A percentile compares a stretch with the other conserved stretches of the same genome.
These are phyloP conservation scores for Delphinus delphis DNA, from an alignment of 2,113 vertebrate species.

Conservation along the genomic window DNA sequence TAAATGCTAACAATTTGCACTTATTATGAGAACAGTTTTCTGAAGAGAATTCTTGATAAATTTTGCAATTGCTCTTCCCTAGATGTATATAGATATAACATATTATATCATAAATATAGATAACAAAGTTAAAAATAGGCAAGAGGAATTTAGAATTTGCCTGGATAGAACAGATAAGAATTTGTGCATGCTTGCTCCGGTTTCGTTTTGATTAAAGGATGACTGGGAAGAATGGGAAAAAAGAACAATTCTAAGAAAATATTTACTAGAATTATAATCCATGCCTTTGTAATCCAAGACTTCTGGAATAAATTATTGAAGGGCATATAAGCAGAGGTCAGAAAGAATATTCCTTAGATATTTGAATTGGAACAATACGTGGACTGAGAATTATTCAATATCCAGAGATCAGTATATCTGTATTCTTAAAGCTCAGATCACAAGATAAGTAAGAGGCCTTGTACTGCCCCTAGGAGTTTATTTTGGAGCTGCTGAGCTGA, in stretches of 20 bases:
- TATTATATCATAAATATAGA: constrained; percentile 70
- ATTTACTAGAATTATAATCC: constrained; percentile 45
- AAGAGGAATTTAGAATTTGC: constrained; percentile 65
- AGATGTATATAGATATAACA: constrained; percentile 58
- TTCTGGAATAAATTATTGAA: constrained; percentile 52
- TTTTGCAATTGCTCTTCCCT: constrained; percentile 70
- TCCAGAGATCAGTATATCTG: not conserved
- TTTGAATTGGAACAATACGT: not conserved
- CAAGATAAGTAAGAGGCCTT: not conserved
- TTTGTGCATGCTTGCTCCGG: constrained; percentile 60
- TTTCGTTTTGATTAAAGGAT: constrained; percentile 58
- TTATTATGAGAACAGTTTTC: constrained; percentile 82
- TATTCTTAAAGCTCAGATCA: not conserved
- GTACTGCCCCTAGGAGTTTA: not conserved
- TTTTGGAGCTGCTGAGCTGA: not conserved
- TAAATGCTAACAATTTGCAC: constrained; percentile 85
- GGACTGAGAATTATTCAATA: not conserved
- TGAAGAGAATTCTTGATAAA: constrained; percentile 82
- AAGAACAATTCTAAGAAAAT: constrained; percentile 25
- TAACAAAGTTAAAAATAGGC: constrained; percentile 72
- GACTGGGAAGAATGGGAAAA: not conserved
- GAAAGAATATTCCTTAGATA: constrained; percentile 35
- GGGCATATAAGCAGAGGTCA: not conserved
- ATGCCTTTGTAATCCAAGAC: constrained; percentile 20
- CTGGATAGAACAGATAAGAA: constrained; percentile 70